Evolutionary conservation across 2,888 invertebrate species (phyloP), one percentile per base, ranked within the genome.

Genomic region (Cataglyphis rosenhaueri): DNA sequence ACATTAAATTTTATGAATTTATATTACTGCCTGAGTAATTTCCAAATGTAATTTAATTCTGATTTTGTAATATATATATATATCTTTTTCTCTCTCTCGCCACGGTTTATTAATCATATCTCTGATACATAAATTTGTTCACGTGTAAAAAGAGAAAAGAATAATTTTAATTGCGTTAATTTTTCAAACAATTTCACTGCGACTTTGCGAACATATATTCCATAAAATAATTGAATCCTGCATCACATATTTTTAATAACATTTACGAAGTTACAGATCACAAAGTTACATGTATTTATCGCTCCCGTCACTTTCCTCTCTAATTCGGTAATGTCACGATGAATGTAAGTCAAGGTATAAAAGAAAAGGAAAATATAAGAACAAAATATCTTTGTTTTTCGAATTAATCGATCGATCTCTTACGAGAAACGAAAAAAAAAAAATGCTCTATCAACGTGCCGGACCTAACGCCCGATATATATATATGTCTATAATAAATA

Each of bases 401-500:
- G 25, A 25, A 32, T 59, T 44, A 35, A 44, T 66, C 55, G 57
- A 15, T 66, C 5, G 15, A 41, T 29, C 29, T 59, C 8, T 59
- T 59, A 59, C 8, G 32, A 61, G 48, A 70, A 70, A 70, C 59
- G 8, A 12, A 59, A 44, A 68, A 66, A 66, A 10, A 10, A 44
- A 41, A 48, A 61, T 44, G 35, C n/a, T 44, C 59, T 79, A 48
- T 89, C 84, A 87, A 88, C 83, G 82, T 68, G 79, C 71, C 84
- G 86, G 83, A 82, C 83, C 83, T 85, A 87, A 74, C 68, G 82
- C 83, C 78, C 86, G 85, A 86, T 85, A 90, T 79, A 85, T 84
- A 84, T 88, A 90, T 79, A 85, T 84, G 75, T 86, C 82, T 88
- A 89, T 85, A 88, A 89, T 88, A 88, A 89, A 88, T 88, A 88